Conservation (phyloP, 2,113 vertebrate species). For the Menura novaehollandiae region DNA sequence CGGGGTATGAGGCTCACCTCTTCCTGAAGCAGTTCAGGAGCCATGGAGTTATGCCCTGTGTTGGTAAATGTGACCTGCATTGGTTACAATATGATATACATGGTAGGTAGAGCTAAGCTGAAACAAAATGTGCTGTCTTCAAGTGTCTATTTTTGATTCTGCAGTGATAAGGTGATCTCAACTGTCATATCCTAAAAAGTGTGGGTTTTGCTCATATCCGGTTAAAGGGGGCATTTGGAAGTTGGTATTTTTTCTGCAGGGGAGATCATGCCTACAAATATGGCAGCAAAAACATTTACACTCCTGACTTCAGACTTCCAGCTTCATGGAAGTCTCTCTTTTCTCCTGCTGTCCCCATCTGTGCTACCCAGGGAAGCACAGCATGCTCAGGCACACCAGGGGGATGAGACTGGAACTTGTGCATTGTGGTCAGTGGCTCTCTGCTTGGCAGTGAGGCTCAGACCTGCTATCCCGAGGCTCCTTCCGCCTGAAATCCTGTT, state of each 20-base stretch:
- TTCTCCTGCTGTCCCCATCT: background rate
- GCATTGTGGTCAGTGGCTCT: fast-evolving
- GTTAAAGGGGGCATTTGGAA: background rate
- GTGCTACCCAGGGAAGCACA: background rate
- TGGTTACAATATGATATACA: background rate
- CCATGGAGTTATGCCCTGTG: background rate
- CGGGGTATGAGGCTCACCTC: too few relatives aligned
- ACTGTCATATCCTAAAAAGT: background rate
- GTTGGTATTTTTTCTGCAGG: background rate
- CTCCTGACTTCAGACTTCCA: background rate
- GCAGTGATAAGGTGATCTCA: background rate
- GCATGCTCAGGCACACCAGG: background rate
- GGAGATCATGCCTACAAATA: fast-evolving
- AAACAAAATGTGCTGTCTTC: background rate
- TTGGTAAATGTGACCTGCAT: background rate
- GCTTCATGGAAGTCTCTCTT: background rate
- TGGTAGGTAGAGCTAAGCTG: background rate
- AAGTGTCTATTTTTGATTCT: background rate
- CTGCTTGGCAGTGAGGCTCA: background rate
- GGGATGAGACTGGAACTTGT: fast-evolving
- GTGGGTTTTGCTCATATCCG: background rate
- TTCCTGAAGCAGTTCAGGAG: background rate
- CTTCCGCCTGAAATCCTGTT: background rate
- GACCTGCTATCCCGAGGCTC: fast-evolving
- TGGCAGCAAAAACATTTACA: background rate